Percentiles rank a stretch among this genome's conserved stretches.
These are phyloP conservation scores for Smutsia temminckii DNA, from an alignment of 2,797 vertebrate species.

Conservation along the genomic window DNA sequence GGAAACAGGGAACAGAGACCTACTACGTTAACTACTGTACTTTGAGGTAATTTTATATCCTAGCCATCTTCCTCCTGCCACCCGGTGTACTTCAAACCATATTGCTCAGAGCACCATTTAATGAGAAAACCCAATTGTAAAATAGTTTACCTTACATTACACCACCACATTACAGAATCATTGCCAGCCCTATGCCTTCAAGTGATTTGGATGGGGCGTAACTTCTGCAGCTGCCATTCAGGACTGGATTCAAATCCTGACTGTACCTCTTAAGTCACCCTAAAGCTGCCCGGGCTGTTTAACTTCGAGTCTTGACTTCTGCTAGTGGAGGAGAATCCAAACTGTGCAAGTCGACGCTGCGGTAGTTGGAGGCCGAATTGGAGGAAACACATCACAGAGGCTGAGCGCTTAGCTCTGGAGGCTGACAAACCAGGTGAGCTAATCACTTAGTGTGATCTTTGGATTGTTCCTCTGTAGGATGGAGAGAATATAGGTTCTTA, in stretches of 20 bases:
- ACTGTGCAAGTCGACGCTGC: accelerated
- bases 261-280: not conserved
- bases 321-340: not conserved
- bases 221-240: too few relatives aligned
- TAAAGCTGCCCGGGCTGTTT: accelerated
- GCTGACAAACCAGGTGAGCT: not conserved
- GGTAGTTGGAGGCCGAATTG: not conserved
- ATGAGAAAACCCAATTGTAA: not conserved
- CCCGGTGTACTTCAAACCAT: not conserved
- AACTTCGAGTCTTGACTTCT: not conserved
- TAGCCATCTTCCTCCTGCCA: not conserved
- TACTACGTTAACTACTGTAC: accelerated
- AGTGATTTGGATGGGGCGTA: too few relatives aligned
- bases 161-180: not conserved
- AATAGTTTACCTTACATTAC: not conserved
- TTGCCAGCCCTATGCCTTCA: too few relatives aligned
- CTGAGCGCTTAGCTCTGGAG: not conserved
- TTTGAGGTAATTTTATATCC: not conserved
- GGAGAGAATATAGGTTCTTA: not conserved
- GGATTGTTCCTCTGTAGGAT: not conserved
- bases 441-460: not conserved
- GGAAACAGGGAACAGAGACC: not conserved
- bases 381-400: not conserved
- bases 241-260: not conserved
- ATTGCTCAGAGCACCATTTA: not conserved